Conservation (phyloP, 2,888 invertebrate species). For the Diogma glabrata region DNA sequence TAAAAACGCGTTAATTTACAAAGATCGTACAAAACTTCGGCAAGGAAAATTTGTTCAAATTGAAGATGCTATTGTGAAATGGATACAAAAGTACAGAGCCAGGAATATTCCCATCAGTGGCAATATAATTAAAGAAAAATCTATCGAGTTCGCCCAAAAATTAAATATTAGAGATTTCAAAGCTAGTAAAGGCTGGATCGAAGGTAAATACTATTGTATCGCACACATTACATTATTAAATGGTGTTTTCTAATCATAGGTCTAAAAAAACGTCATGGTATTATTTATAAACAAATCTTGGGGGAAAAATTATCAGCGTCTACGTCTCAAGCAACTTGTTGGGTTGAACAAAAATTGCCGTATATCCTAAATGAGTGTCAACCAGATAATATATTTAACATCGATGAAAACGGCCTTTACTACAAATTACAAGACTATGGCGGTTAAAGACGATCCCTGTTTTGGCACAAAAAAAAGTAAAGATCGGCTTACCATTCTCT, state of each 20-base stretch:
- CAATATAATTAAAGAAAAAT: not conserved
- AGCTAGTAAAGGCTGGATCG: conserved; percentile 3
- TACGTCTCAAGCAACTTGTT: not conserved
- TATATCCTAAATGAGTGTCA: no score
- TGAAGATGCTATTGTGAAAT: conserved; percentile 3
- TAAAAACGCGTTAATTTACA: not conserved
- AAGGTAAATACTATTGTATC: not conserved
- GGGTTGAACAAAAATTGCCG: no score
- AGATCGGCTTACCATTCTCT: not conserved
- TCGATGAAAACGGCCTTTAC: conserved; percentile 23
- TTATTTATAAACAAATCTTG: not conserved
- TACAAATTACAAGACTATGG: conserved; percentile 21
- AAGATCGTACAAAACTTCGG: not conserved
- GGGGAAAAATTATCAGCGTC: not conserved
- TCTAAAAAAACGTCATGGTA: not conserved
- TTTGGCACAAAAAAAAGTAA: not conserved
- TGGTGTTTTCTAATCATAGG: no score
- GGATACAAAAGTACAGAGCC: not conserved
- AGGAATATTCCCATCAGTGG: not conserved
- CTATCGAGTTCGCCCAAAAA: not conserved
- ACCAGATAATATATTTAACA: conserved; percentile 24
- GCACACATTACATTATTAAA: no score
- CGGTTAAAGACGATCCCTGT: not conserved
- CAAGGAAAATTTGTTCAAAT: not conserved
- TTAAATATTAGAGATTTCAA: no score